Evolutionary conservation across 2,797 vertebrate species (phyloP).

Genomic region (Falco berigora): DNA sequence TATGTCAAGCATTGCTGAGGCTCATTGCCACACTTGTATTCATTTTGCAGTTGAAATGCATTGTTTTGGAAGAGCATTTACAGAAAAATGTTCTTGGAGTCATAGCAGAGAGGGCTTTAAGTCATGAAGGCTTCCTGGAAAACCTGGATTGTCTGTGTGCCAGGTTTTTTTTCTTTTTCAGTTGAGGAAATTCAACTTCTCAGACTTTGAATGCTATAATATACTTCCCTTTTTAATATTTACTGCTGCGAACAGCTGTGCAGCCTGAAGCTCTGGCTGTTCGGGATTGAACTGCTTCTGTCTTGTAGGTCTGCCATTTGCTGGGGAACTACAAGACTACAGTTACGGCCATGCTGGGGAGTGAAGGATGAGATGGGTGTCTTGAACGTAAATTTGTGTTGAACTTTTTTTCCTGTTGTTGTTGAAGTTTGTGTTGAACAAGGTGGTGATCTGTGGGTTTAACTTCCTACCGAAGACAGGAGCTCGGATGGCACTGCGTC

Average conservation of each 20-base stretch:
- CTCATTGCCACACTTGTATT: neutral
- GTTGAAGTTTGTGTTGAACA: neutral
- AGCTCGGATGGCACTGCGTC: accelerated
- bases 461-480: neutral
- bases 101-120: neutral
- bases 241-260: accelerated
- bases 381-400: neutral
- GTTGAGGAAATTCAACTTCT: neutral
- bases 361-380: neutral
- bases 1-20: neutral
- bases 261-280: neutral
- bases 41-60: neutral
- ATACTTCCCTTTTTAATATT: neutral
- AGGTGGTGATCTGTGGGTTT: neutral
- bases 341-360: neutral
- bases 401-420: neutral
- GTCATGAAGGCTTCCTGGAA: neutral
- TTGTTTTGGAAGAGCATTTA: neutral
- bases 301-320: neutral
- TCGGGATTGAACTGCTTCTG: neutral
- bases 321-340: neutral
- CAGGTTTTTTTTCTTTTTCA: neutral
- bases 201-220: neutral
- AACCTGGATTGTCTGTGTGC: neutral
- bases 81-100: neutral